Evolutionary conservation across 2,113 vertebrate species (phyloP), one percentile per base, ranked within the genome.

Genomic region (Caranx melampygus): DNA sequence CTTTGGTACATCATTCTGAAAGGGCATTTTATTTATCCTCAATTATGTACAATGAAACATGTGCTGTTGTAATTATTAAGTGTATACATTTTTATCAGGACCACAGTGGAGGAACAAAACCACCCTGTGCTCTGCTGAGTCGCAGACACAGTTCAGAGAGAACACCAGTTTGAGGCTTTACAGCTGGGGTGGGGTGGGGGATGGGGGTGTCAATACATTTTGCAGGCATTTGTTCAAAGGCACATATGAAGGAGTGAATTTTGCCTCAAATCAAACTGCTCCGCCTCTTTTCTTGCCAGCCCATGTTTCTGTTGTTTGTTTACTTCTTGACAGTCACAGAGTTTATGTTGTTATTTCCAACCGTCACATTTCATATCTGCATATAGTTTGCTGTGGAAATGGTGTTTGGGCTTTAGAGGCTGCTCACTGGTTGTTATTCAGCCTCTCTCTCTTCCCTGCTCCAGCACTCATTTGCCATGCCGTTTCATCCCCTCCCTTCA

Each of bases 401-500:
- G 60, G 64, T 78, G 75, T 74, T 69, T 0, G 0, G 51, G 75
- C 84, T 85, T 88, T 82, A 84, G 79, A 89, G 86, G 77, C 79
- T 83, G 83, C 87, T 77, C 65, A 70, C 83, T 89, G 83, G 87
- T 82, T 91, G 72, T 86, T 91, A 84, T 91, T 86, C 86, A 87
- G 68, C 66, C 62, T 63, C 72, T 70, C 69, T 73, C 64, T 72
- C 57, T 73, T 61, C 35, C 26, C 61, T 33, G 75, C 78, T 82
- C 88, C 62, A 73, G 52, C 82, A 42, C 72, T 91, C 86, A 91
- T 92, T 88, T 90, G 79, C 88, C 49, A 86, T 86, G 75, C 89
- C 57, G 86, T 93, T 85, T 92, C 85, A 92, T 92, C 84, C 84
- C 76, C 79, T 84, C 75, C 84, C 63, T 81, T 85, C 87, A 70